Conservation (phyloP, 1,140 invertebrate species). For the Colletes latitarsis region DNA sequence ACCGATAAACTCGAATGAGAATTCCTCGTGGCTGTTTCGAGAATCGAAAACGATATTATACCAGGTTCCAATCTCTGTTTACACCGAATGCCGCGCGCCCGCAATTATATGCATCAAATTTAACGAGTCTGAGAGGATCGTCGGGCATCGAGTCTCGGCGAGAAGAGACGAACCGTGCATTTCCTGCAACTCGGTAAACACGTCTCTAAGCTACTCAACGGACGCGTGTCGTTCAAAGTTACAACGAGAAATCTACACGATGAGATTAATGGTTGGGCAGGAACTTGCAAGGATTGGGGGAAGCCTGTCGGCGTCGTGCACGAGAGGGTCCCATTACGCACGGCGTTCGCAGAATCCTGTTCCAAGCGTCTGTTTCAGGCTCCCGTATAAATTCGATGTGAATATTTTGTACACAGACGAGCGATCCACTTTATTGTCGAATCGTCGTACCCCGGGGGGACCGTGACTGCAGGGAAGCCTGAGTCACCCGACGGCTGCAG, state of each 20-base stretch:
- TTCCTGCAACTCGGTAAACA: no score
- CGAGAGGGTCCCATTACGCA: neutral
- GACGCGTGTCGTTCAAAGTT: no score
- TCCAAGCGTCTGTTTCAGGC: neutral
- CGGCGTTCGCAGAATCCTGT: neutral
- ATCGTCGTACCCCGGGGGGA: slow-evolving; percentile 50
- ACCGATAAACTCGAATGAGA: no score
- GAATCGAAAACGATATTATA: no score
- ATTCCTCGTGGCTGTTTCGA: no score
- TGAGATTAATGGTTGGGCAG: neutral
- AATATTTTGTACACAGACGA: neutral
- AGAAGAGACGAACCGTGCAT: no score
- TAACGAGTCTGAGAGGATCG: no score
- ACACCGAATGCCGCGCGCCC: no score
- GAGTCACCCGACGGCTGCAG: slow-evolving; percentile 48
- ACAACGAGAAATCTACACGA: neutral
- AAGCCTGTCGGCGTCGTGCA: neutral
- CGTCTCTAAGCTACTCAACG: no score
- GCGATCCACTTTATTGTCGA: slow-evolving; percentile 31
- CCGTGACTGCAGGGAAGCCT: slow-evolving; percentile 27
- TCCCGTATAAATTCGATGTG: neutral
- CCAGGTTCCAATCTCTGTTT: no score
- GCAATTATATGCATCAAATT: no score
- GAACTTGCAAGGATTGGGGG: neutral
- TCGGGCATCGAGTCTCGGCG: no score